Base-by-base conservation (phyloP, 2,888 invertebrate genomes). In the Encarsia formosa region DNA sequence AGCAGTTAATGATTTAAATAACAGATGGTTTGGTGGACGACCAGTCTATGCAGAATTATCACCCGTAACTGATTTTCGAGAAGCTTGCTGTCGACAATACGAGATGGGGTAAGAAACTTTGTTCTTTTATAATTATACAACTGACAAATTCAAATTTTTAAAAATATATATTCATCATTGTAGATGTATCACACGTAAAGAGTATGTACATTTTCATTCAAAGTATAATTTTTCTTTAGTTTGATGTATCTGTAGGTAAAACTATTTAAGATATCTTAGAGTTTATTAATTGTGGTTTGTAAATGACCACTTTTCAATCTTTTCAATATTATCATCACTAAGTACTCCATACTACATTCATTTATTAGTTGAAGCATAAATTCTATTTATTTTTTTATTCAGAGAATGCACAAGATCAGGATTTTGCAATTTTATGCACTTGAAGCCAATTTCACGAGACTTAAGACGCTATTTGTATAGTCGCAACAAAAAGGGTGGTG, bases 391-490 rank as follows among this genome's bases (percentile, higher is more conserved):
- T 52, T 20, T 5, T 31, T 40, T 57, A 65, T 67, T 53, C 69
- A 85, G 84, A 2, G 98, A 97, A 77, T 99, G 99, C 74, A 97
- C 96, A 0, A 83, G 98, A 50, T 96, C 96, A 65, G 99, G 98
- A 31, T 99, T 99, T 77, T 99, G 99, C 76, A 99, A 99, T 78
- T 99, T 99, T 77, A 99, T 99, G 99, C 99, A 99, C 73, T 80
- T 99, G 73, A 99, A 99, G 71, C 98, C 98, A 11, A 98, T 99
- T 65, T 97, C 97, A 0, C 81, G 96, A 58, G 96, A 97, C 72
- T 77, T 98, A 50, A 81, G 96, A 59, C 85, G 95, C 77, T 84
- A 88, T 73, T 71, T 88, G 65, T 86, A 89, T 75, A 84, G 87
- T 41, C 81, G 88, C 13, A 83, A 87, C 59, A 79, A 83, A 60